phyloP scores from a whole-genome alignment of 2,888 invertebrate genomes.

The Thumatha senex region DNA sequence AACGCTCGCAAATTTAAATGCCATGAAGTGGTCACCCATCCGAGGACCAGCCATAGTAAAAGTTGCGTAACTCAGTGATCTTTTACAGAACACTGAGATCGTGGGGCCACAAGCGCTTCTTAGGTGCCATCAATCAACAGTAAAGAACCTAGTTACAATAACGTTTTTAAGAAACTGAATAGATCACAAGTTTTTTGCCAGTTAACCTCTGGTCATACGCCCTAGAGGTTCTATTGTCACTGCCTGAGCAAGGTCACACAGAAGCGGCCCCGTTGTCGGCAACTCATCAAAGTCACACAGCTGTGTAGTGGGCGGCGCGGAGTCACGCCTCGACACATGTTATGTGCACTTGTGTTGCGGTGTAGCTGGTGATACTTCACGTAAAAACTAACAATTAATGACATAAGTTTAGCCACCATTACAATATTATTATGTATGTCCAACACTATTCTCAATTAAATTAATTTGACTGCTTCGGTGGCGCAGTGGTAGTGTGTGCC shows the following conservation, averaged over 20 bases:
- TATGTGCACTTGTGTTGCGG: slow-evolving; percentile 14
- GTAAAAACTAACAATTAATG: too few relatives aligned
- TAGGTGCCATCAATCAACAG: background rate
- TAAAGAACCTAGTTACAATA: background rate
- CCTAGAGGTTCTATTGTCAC: background rate
- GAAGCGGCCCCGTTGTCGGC: slow-evolving; percentile 3
- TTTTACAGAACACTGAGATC: too few relatives aligned
- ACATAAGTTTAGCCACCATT: too few relatives aligned
- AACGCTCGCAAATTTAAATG: too few relatives aligned
- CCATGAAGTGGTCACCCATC: too few relatives aligned
- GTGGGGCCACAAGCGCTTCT: background rate
- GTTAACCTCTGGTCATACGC: background rate
- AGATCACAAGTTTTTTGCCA: background rate
- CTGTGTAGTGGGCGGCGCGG: slow-evolving; percentile 16
- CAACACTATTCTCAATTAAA: too few relatives aligned
- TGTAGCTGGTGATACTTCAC: background rate
- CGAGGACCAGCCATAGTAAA: too few relatives aligned
- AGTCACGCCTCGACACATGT: slow-evolving; percentile 27
- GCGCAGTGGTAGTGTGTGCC: too few relatives aligned
- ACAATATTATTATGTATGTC: too few relatives aligned
- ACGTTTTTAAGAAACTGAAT: background rate
- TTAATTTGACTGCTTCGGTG: too few relatives aligned
- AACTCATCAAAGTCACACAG: slow-evolving; percentile 9
- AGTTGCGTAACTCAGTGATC: too few relatives aligned
- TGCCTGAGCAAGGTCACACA: background rate